phyloP scores from a whole-genome alignment of 2,113 vertebrate species.

The Tilapia sparmanii region DNA sequence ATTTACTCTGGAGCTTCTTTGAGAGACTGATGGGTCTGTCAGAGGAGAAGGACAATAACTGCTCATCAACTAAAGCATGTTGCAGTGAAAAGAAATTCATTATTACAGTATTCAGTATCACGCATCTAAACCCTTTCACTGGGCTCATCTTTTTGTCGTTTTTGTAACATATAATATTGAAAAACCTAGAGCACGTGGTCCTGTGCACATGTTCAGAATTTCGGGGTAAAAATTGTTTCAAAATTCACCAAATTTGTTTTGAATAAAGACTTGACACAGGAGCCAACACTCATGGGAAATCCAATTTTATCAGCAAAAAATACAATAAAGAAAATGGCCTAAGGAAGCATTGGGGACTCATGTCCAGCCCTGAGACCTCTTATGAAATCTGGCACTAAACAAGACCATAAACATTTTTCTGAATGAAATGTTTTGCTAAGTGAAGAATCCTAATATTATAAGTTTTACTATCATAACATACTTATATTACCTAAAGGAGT shows the following conservation, averaged over 20 bases:
- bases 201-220: background rate
- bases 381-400: background rate
- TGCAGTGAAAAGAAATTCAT: background rate
- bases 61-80: background rate
- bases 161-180: background rate
- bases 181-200: background rate
- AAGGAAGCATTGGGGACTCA: background rate
- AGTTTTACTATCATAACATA: background rate
- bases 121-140: background rate
- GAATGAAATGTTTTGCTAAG: background rate
- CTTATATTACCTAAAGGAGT: background rate
- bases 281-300: background rate
- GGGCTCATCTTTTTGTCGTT: background rate
- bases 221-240: background rate
- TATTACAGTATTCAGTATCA: background rate
- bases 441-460: rapidly evolving
- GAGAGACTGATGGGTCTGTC: background rate
- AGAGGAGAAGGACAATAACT: background rate
- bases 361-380: background rate
- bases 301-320: background rate
- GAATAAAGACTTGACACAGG: background rate
- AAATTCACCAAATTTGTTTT: background rate
- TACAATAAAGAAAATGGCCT: background rate
- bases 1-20: background rate
- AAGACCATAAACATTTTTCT: background rate